Percentiles rank a stretch among this genome's conserved stretches.
Conservation (phyloP, 2,113 vertebrate species). For the Clinocottus analis region DNA sequence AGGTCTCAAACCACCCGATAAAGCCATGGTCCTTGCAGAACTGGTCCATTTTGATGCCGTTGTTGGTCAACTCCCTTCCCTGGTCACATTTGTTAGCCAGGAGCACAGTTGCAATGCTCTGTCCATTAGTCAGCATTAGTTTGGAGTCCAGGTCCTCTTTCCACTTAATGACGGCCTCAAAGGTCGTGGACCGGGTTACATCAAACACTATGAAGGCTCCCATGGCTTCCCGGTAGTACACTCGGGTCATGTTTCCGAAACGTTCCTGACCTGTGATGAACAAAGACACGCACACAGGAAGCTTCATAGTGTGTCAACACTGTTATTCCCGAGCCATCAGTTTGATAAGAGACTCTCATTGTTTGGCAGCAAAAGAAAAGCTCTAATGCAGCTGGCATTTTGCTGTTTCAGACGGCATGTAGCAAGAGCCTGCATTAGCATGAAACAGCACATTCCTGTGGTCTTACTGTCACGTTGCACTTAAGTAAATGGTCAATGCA, state of each 20-base stretch:
- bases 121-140: conserved; percentile 80
- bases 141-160: conserved; percentile 89
- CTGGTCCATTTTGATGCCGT: conserved; percentile 82
- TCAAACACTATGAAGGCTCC: conserved; percentile 88
- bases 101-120: conserved; percentile 82
- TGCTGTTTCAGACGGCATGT: conserved; percentile 5
- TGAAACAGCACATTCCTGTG: conserved; percentile 68
- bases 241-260: conserved; percentile 88
- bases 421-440: conserved; percentile 29
- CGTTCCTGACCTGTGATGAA: conserved; percentile 84
- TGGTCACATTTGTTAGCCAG: conserved; percentile 88
- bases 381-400: conserved; percentile 29
- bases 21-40: conserved; percentile 87
- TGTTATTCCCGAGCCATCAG: not conserved
- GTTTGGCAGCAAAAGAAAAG: conserved; percentile 45
- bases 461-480: conserved; percentile 51
- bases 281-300: conserved; percentile 13
- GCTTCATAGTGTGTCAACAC: not conserved
- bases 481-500: conserved; percentile 40
- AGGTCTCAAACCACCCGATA: conserved; percentile 85
- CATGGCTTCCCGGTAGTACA: conserved; percentile 88
- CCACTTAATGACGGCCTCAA: conserved; percentile 87
- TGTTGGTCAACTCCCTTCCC: conserved; percentile 72
- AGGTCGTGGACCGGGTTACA: conserved; percentile 82
- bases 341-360: conserved; percentile 36